Percentiles rank a stretch among this genome's conserved stretches.
Conservation (phyloP, 2,797 vertebrate species). For the Saxicola maurus region DNA sequence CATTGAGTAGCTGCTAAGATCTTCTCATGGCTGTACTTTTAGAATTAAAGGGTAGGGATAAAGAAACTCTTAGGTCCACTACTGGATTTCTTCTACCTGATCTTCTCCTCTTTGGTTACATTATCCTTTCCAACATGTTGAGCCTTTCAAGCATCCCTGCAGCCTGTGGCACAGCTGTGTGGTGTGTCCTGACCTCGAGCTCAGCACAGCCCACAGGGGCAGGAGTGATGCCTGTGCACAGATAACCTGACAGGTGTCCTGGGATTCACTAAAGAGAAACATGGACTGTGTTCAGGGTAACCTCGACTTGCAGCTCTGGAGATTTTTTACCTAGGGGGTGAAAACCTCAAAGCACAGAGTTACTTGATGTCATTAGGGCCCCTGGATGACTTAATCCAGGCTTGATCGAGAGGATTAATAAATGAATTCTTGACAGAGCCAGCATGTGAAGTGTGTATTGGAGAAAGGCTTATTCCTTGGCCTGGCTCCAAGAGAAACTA, state of each 20-base stretch:
- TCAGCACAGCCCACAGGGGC: neutral
- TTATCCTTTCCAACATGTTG: neutral
- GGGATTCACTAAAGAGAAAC: neutral
- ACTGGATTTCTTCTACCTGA: neutral
- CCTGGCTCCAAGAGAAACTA: conserved; percentile 71
- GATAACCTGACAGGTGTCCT: neutral
- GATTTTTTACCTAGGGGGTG: neutral
- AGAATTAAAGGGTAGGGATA: neutral
- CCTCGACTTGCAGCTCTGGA: neutral
- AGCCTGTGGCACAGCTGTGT: fast-evolving
- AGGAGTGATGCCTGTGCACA: neutral
- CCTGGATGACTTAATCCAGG: conserved; percentile 58
- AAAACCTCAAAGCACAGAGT: neutral
- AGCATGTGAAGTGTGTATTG: conserved; percentile 62
- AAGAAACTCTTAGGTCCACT: neutral
- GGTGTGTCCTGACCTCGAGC: neutral
- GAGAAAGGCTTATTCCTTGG: conserved; percentile 70
- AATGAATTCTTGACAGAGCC: conserved; percentile 72
- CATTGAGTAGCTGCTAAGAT: neutral
- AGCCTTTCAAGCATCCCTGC: neutral
- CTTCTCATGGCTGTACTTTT: neutral
- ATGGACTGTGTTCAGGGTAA: neutral
- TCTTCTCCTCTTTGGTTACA: neutral
- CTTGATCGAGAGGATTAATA: conserved; percentile 71
- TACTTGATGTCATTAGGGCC: neutral